phyloP scores from a whole-genome alignment of 2,797 vertebrate species.

The Podarcis siculus region DNA sequence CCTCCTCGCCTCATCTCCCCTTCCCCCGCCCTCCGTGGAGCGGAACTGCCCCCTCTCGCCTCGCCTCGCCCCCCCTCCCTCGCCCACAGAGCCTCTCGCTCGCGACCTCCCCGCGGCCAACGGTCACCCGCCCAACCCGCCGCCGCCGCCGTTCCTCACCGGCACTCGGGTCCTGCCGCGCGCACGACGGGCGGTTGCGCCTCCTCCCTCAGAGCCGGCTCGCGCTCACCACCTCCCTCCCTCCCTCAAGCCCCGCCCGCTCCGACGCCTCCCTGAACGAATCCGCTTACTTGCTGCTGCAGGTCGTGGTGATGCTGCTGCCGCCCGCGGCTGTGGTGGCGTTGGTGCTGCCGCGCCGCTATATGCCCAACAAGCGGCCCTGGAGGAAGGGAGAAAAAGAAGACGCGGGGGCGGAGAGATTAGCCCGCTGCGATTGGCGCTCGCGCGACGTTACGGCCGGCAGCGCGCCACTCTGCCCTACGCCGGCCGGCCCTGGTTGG shows the following conservation, averaged over 20 bases:
- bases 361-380: background rate
- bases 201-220: background rate
- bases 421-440: background rate
- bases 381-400: background rate
- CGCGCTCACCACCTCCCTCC: background rate
- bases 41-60: background rate
- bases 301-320: background rate
- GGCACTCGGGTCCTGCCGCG: background rate
- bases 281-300: background rate
- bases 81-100: no score
- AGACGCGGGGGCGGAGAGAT: background rate
- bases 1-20: background rate
- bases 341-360: background rate
- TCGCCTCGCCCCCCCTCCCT: accelerated
- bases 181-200: background rate
- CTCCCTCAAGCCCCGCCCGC: background rate
- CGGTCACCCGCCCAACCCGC: background rate
- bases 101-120: no score
- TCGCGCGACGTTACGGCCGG: background rate
- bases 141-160: background rate
- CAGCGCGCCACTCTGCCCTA: background rate
- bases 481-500: background rate
- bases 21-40: background rate
- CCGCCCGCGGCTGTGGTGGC: background rate
- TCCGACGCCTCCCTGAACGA: background rate